phyloP scores from a whole-genome alignment of 2,113 vertebrate species.

The Sula dactylatra region DNA sequence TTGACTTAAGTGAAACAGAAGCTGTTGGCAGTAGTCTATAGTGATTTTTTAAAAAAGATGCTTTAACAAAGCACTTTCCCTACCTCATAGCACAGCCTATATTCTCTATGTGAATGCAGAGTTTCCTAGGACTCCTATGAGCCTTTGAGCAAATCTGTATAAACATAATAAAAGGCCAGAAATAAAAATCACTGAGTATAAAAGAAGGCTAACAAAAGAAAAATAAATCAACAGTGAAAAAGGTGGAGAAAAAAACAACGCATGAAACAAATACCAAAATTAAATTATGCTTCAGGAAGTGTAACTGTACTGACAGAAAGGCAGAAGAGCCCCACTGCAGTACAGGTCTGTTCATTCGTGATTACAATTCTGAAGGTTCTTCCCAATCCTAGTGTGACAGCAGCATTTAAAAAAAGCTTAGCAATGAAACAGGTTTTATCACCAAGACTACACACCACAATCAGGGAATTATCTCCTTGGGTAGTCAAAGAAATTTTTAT shows the following conservation, averaged over 20 bases:
- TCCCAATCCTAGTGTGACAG: background rate
- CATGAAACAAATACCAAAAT: background rate
- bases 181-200: background rate
- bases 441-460: background rate
- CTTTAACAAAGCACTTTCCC: background rate
- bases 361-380: background rate
- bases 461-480: background rate
- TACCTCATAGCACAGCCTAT: background rate
- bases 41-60: background rate
- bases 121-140: background rate
- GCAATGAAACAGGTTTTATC: slow-evolving; percentile 11
- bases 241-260: background rate
- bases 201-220: background rate
- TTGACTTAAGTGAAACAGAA: background rate
- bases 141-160: background rate
- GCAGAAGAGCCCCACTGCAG: background rate
- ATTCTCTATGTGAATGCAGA: background rate
- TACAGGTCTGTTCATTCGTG: background rate
- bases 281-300: background rate
- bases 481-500: background rate
- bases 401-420: background rate
- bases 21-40: background rate
- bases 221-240: background rate
- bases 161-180: background rate
- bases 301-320: background rate